Conservation (phyloP, 1,140 invertebrate species). For the Saccostrea glomerata region DNA sequence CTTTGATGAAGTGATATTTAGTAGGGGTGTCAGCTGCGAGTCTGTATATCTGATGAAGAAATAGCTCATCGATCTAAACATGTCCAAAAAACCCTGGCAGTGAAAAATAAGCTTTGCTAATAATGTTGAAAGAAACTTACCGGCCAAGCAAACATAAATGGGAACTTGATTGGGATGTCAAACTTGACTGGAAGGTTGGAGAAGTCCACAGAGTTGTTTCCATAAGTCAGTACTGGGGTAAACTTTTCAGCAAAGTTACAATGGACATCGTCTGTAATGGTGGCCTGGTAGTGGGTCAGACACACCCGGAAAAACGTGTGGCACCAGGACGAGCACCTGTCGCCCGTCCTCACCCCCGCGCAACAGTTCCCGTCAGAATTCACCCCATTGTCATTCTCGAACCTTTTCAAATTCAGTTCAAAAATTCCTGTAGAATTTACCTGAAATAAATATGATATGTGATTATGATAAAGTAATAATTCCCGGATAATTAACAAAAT, state of each 20-base stretch:
- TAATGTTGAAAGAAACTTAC: conserved; percentile 65
- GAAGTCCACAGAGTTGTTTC: conserved; percentile 88
- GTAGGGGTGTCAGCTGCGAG: neutral
- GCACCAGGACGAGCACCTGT: conserved; percentile 86
- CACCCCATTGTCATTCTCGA: conserved; percentile 51
- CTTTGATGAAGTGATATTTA: neutral
- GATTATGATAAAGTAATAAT: conserved; percentile 22
- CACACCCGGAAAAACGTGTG: conserved; percentile 94
- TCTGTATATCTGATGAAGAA: too few species aligned
- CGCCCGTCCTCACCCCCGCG: conserved; percentile 80
- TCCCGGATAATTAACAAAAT: conserved; percentile 18
- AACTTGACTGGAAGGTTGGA: conserved; percentile 60
- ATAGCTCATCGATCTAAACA: neutral
- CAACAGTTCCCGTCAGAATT: conserved; percentile 53
- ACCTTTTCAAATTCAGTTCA: conserved; percentile 50
- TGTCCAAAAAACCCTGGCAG: neutral
- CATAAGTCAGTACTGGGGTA: conserved; percentile 87
- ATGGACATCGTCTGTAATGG: conserved; percentile 87
- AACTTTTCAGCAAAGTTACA: conserved; percentile 95
- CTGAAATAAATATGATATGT: conserved; percentile 42
- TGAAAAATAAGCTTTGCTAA: neutral
- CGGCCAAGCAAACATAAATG: conserved; percentile 90
- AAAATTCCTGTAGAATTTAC: conserved; percentile 50
- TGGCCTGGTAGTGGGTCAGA: conserved; percentile 95
- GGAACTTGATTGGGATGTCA: conserved; percentile 86